Base-by-base conservation (phyloP, 2,888 invertebrate genomes). In the Scaptomyza polygonia region DNA sequence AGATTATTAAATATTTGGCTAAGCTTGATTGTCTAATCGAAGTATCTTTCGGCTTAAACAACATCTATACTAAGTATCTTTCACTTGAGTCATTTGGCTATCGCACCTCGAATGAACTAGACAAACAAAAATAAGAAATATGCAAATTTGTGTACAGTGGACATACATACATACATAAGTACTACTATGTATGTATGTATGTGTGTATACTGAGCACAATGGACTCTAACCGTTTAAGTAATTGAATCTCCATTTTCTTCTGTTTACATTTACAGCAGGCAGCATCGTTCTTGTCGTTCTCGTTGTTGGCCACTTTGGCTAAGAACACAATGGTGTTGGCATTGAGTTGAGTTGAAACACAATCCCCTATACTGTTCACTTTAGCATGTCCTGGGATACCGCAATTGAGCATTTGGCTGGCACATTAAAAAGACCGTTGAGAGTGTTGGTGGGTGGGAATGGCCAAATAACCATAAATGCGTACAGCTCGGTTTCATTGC, bases 211-310 rank as follows among this genome's bases (percentile, higher is more conserved):
- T 47, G 82, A 86, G n/a, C n/a, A 91, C 91, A 90, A 90, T 90
- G 89, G 88, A 78, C 85, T 85, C 85, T 83, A 88, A 89, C 90
- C 89, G 89, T 91, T 91, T 91, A 91, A 91, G 91, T 91, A 91
- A 91, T 91, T 91, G 91, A 90, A 91, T 91, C 88, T 91, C 89
- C 86, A 90, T 91, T 91, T 91, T 89, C 86, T 83, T 85, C 90
- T 90, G 85, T 88, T 90, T 90, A 89, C 82, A 84, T 72, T 84
- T 70, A 36, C 36, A 34, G 34, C 34, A 36, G 36, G 65, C 69
- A 72, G 67, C 78, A 75, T 49, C 67, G 25, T 25, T 25, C 25
- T 25, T 25, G 25, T 25, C 25, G 25, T 21, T 21, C 1, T 21
- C 21, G 55, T 51, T 65, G 47, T 12, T 25, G 65, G 66, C 72